Evolutionary conservation across 1,140 invertebrate genomes (phyloP).

Genomic region (Cherax quadricarinatus): DNA sequence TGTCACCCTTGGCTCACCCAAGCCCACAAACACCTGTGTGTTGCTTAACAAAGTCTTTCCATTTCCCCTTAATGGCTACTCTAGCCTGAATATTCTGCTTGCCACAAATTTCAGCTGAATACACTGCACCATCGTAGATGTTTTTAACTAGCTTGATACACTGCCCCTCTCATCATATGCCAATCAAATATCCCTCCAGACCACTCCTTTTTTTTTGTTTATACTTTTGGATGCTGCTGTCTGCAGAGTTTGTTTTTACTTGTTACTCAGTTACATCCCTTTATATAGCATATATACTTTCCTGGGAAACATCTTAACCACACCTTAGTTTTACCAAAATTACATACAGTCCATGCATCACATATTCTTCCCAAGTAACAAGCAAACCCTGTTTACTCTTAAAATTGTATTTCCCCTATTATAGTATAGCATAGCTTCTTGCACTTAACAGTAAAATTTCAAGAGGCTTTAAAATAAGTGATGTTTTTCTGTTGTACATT

Average conservation of each 20-base stretch:
- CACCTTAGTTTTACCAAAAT: neutral
- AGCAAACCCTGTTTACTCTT: too few relatives aligned
- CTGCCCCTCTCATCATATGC: too few relatives aligned
- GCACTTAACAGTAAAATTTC: neutral
- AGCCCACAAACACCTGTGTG: neutral
- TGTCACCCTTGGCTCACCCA: neutral
- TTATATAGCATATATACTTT: neutral
- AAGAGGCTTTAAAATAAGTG: neutral
- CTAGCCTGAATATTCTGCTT: neutral
- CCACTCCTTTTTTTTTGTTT: neutral
- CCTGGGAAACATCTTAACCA: neutral
- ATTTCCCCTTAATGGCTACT: neutral
- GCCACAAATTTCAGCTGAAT: neutral
- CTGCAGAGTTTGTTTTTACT: neutral
- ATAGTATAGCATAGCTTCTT: neutral
- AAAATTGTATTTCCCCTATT: neutral
- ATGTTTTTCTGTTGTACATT: neutral
- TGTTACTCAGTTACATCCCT: neutral
- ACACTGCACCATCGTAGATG: too few relatives aligned
- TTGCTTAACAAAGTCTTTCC: neutral
- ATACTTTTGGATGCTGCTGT: neutral
- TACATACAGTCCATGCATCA: neutral
- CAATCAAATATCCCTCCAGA: too few relatives aligned
- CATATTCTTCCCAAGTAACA: too few relatives aligned
- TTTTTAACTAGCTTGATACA: too few relatives aligned